A percentile compares a stretch with the other conserved stretches of the same genome.
Conservation (phyloP, 1,140 invertebrate species). For the Agrypnia vestita region DNA sequence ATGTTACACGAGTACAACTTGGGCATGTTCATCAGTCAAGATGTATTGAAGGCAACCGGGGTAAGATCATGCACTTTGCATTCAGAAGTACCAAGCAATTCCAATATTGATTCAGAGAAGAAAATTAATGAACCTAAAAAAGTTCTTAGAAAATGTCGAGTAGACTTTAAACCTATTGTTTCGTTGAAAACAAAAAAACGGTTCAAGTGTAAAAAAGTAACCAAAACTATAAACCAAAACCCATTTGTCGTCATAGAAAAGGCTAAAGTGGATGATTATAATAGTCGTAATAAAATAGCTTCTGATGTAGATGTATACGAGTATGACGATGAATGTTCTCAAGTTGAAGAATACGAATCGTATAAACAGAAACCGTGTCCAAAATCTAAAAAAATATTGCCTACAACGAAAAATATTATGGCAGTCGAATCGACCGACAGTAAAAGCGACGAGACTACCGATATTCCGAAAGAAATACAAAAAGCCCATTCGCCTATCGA, state of each 20-base stretch:
- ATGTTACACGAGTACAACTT: conserved; percentile 79
- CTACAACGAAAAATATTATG: background rate
- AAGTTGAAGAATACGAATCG: background rate
- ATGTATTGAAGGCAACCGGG: conserved; percentile 65
- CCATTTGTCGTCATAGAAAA: conserved; percentile 6
- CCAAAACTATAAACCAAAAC: background rate
- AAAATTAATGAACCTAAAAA: conserved; percentile 15
- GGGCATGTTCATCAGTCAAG: conserved; percentile 77
- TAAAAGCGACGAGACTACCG: background rate
- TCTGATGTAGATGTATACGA: conserved; percentile 26
- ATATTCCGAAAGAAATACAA: background rate
- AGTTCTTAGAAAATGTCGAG: background rate
- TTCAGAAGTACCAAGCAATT: conserved; percentile 21
- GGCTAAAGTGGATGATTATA: conserved; percentile 3
- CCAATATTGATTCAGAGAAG: conserved; percentile 14
- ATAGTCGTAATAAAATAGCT: background rate
- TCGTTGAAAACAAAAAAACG: background rate
- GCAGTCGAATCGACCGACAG: background rate
- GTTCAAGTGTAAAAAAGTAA: background rate
- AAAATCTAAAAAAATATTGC: conserved; percentile 16
- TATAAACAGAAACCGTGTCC: conserved; percentile 36
- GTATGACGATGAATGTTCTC: conserved; percentile 14
- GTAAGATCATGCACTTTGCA: conserved; percentile 65
- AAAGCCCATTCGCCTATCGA: background rate
- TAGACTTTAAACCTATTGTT: background rate